Evolutionary conservation across 2,888 invertebrate species (phyloP), one percentile per base, ranked within the genome.

Genomic region (Clanis bilineata): DNA sequence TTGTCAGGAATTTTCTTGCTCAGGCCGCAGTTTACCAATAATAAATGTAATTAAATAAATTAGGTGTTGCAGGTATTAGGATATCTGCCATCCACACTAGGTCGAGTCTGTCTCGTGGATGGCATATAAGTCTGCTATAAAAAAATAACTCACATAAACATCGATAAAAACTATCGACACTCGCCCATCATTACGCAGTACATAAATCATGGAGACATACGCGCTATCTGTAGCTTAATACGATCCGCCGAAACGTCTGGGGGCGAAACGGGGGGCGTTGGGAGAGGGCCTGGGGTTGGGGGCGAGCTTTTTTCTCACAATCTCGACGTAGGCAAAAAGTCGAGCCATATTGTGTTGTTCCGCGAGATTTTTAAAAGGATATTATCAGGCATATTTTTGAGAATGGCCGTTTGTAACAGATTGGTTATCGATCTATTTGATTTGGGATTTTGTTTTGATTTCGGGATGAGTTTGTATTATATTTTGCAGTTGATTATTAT

Each of bases 221-320:
- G 87, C 88, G 89, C 88, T 90, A 90, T 90, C 89, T 88, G 88
- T 90, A 89, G 88, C 86, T 89, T 90, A 90, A 90, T 90, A 88
- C 87, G 88, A 86, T 85, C 86, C 85, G 77, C 76, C 75, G 77
- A 82, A 51, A 83, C 73, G 76, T 75, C 73, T 77, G 69, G 71
- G 76, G 72, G 64, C 47, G 64, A 62, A 12, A n/a, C n/a, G n/a
- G 54, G 41, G 54, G 39, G 22, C 12, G 1, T 23, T 15, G 68
- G 71, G 62, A 55, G 39, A 22, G 59, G 45, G 55, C 38, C 56
- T 15, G 4, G n/a, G 57, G 58, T 56, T 59, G 59, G 57, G 56
- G 43, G 54, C 56, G 63, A 63, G 59, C 28, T 43, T 64, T 68
- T 70, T 69, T 69, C 69, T 68, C 66, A 70, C 70, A 69, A 70